These are phyloP conservation scores for Fregata magnificens DNA, from an alignment of 2,113 vertebrate species.

Conservation along the genomic window DNA sequence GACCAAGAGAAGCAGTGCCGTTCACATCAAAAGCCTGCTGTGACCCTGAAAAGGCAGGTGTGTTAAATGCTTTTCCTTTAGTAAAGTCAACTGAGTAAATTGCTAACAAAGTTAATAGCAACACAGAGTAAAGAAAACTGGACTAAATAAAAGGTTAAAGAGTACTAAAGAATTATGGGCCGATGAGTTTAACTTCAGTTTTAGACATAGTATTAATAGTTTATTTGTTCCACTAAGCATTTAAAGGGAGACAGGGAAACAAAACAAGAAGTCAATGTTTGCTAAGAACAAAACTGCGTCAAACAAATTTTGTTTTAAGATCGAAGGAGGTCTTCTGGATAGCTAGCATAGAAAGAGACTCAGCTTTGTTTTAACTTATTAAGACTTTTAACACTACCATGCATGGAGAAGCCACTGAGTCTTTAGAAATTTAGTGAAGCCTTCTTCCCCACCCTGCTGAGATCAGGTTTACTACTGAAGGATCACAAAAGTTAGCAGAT, in stretches of 20 bases:
- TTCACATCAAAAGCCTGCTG: not conserved
- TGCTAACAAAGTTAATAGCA: not conserved
- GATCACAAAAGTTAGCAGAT: not conserved
- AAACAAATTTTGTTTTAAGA: not conserved
- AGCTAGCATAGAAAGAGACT: not conserved
- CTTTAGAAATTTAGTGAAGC: not conserved
- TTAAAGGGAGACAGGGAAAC: not conserved
- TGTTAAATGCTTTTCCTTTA: not conserved
- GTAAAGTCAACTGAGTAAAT: not conserved
- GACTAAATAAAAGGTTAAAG: not conserved
- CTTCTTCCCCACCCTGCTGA: not conserved
- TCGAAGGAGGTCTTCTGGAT: not conserved
- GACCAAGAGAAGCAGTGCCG: not conserved
- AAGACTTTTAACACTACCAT: not conserved
- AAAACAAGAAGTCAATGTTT: not conserved
- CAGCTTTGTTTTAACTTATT: not conserved
- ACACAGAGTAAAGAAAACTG: not conserved
- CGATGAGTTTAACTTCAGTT: not conserved
- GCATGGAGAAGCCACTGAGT: not conserved
- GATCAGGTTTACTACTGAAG: not conserved
- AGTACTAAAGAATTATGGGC: not conserved
- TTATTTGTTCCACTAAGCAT: constrained; percentile 6
- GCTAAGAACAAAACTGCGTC: not conserved
- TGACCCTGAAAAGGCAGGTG: not conserved
- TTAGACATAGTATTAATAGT: constrained; percentile 11